These are phyloP conservation scores for Hydrolagus affinis DNA, from an alignment of 2,113 vertebrate species.

Conservation along the genomic window DNA sequence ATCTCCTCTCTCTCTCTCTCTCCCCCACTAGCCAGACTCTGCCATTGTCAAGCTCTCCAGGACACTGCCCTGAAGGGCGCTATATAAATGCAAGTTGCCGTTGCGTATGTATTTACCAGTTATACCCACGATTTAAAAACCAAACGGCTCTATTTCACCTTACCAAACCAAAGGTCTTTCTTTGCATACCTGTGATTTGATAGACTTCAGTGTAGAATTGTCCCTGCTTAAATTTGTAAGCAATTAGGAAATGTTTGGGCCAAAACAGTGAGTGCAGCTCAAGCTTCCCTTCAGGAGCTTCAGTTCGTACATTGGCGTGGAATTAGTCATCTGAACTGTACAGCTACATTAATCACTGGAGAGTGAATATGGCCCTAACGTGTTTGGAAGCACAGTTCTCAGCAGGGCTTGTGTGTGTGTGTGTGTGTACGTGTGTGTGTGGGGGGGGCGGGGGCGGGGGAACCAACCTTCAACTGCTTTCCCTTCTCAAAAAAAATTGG, in stretches of 20 bases:
- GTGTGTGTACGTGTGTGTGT: no score
- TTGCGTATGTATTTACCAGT: neutral
- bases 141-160: neutral
- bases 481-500: no score
- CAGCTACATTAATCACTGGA: slow-evolving; percentile 22
- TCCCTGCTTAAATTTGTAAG: slow-evolving; percentile 2
- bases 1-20: neutral
- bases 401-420: neutral
- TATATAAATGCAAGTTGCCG: neutral
- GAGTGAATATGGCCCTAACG: neutral
- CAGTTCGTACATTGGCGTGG: neutral
- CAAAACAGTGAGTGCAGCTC: neutral
- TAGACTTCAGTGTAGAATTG: neutral
- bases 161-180: no score
- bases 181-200: neutral
- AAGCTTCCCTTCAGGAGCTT: neutral
- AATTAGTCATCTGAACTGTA: slow-evolving; percentile 16
- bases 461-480: no score
- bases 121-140: neutral
- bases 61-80: neutral
- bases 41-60: neutral
- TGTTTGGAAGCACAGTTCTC: neutral
- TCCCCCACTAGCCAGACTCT: neutral
- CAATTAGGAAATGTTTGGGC: slow-evolving; percentile 1
- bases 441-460: no score